Evolutionary conservation across 2,797 vertebrate species (phyloP).

Genomic region (Leucoraja ocellata): DNA sequence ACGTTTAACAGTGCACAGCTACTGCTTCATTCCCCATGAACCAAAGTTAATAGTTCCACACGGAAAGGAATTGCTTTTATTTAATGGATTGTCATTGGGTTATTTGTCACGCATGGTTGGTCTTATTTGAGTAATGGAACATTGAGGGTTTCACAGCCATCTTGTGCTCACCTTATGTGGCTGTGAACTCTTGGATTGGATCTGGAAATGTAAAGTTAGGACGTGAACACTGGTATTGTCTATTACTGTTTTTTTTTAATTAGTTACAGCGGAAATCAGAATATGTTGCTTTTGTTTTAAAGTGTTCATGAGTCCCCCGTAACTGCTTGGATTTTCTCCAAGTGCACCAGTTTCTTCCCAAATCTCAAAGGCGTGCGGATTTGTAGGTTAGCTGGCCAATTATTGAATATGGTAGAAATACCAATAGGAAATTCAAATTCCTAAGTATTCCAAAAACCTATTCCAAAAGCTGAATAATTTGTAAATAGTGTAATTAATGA

Average conservation of each 20-base stretch:
- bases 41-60: neutral
- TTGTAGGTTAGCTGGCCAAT: no score
- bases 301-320: neutral
- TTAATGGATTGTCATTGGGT: neutral
- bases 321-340: no score
- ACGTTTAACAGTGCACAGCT: neutral
- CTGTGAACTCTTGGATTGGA: neutral
- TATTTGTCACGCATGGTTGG: neutral
- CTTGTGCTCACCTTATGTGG: neutral
- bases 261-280: no score
- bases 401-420: neutral
- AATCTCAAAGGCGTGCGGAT: no score
- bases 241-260: no score
- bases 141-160: neutral
- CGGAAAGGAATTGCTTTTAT: neutral
- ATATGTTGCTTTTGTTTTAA: no score
- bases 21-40: neutral
- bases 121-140: neutral
- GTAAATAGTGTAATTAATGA: neutral
- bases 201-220: no score
- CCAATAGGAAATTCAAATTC: neutral
- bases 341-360: no score
- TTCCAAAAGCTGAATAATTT: neutral
- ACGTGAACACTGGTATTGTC: no score
- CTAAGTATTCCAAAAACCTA: neutral